phyloP scores from a whole-genome alignment of 1,140 invertebrate species.

The Tetramorium simillimum region DNA sequence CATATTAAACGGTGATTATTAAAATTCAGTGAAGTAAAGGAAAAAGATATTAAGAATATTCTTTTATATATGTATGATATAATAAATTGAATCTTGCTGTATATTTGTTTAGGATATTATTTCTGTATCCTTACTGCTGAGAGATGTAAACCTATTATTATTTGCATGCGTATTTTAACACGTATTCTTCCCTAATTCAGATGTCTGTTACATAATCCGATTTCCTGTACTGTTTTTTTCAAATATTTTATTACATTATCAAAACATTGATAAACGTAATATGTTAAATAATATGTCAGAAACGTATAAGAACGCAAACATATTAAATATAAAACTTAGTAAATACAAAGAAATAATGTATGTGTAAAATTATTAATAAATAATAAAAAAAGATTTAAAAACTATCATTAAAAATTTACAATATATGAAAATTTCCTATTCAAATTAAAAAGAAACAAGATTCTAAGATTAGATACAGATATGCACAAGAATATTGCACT shows the following conservation, averaged over 20 bases:
- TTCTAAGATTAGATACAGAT: neutral
- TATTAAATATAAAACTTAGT: neutral
- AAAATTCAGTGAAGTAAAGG: neutral
- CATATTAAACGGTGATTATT: neutral
- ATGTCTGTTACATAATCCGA: neutral
- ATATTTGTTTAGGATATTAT: neutral
- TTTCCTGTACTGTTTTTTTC: neutral
- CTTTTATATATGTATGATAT: neutral
- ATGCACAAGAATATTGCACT: neutral
- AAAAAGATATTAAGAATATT: neutral
- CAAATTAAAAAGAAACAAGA: neutral
- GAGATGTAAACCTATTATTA: neutral
- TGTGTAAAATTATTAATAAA: neutral
- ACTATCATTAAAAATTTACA: neutral
- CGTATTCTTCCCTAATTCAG: neutral
- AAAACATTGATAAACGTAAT: neutral
- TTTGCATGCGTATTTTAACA: constrained; percentile 37
- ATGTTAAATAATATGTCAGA: neutral
- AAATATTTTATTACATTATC: neutral
- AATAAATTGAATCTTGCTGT: neutral
- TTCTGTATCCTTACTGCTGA: neutral
- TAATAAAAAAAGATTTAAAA: neutral
- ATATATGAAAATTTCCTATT: neutral
- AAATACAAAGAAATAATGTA: neutral
- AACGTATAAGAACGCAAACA: neutral